These are phyloP conservation scores for Platysternon megacephalum DNA, from an alignment of 2,113 vertebrate genomes.

Conservation along the genomic window DNA sequence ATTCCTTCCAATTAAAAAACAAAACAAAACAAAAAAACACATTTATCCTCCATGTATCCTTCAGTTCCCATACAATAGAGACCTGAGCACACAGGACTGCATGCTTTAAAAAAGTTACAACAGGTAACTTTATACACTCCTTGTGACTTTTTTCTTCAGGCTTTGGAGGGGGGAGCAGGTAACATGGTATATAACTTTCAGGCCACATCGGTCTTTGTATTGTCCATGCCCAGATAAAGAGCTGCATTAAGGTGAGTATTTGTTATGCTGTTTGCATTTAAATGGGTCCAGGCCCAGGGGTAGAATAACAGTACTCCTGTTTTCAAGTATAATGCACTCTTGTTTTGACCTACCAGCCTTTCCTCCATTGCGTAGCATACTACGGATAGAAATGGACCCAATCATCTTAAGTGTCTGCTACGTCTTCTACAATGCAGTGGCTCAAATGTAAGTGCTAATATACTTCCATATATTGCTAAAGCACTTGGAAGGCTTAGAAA, in stretches of 20 bases:
- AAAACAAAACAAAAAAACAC: background rate
- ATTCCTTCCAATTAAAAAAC: background rate
- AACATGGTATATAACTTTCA: background rate
- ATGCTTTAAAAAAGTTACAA: constrained; percentile 8
- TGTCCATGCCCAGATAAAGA: constrained; percentile 21
- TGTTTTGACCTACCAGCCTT: background rate
- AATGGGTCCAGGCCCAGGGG: background rate
- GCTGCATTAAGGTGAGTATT: background rate
- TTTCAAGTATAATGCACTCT: background rate
- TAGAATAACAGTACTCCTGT: background rate
- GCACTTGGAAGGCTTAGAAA: constrained; percentile 11
- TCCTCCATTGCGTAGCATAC: background rate
- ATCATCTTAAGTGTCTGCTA: constrained; percentile 21
- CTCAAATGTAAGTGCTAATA: background rate
- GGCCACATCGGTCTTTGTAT: constrained; percentile 17
- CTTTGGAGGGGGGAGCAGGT: background rate
- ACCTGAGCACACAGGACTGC: background rate
- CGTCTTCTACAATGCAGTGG: background rate
- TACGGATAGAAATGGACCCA: background rate
- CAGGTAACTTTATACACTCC: background rate
- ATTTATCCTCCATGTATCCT: constrained; percentile 6
- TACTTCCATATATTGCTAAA: background rate
- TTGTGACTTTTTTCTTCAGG: background rate
- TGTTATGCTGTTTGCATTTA: background rate
- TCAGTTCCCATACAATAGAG: background rate